These are phyloP conservation scores for Alethe diademata DNA, from an alignment of 2,113 vertebrate genomes.

Conservation along the genomic window DNA sequence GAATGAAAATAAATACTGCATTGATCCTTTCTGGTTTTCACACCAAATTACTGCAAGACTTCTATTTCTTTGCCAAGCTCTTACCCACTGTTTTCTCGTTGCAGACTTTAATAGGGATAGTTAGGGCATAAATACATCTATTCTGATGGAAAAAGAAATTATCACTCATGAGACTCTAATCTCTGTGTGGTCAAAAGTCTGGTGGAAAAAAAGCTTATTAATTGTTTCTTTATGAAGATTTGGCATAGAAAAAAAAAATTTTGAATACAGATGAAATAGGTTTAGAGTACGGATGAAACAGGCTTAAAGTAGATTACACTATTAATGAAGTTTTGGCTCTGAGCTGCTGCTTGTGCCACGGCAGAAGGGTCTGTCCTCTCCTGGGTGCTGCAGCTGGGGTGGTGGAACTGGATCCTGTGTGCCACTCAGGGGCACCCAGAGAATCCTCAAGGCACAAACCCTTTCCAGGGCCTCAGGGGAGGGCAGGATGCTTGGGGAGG, in stretches of 20 bases:
- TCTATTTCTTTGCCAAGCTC: not conserved
- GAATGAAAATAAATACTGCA: not conserved
- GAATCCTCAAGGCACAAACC: not conserved
- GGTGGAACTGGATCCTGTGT: too few species aligned
- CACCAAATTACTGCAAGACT: not conserved
- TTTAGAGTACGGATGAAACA: not conserved
- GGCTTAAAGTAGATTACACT: not conserved
- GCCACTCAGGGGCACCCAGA: not conserved
- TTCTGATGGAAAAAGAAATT: not conserved
- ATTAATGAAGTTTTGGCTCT: too few species aligned
- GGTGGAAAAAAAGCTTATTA: not conserved
- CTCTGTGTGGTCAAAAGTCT: not conserved
- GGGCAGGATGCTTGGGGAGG: not conserved
- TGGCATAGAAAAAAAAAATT: not conserved
- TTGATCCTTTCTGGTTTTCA: not conserved
- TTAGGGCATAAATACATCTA: not conserved
- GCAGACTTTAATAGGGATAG: not conserved
- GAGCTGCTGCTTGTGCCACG: not conserved
- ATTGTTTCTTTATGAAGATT: not conserved
- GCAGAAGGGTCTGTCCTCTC: accelerated
- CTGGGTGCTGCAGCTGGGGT: accelerated
- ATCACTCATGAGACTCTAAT: not conserved
- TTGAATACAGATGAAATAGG: not conserved
- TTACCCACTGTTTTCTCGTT: not conserved
- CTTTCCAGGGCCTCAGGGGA: accelerated